Percentiles rank a stretch among this genome's conserved stretches.
phyloP scores from a whole-genome alignment of 2,113 vertebrate species.

The Tapirus terrestris region DNA sequence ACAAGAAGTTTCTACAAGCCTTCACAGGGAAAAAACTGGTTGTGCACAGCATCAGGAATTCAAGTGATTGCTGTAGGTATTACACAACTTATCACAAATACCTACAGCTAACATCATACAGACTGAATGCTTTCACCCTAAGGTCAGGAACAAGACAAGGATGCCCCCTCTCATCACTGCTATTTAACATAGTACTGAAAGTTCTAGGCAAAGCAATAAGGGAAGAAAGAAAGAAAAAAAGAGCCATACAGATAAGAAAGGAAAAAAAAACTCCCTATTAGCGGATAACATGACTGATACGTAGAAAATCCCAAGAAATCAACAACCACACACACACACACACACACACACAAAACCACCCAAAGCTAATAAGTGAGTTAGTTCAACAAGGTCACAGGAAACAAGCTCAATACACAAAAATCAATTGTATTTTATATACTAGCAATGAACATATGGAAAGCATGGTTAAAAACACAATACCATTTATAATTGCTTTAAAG shows the following conservation, averaged over 20 bases:
- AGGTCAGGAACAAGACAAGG: not conserved
- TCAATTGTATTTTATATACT: not conserved
- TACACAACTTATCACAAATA: not conserved
- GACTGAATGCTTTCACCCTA: not conserved
- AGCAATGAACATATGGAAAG: not conserved
- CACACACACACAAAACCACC: not conserved
- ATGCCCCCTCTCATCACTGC: not conserved
- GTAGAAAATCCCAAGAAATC: not conserved
- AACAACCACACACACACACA: not conserved
- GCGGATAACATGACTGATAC: not conserved
- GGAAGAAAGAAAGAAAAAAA: not conserved
- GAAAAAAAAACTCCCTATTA: not conserved
- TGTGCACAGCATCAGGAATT: not conserved
- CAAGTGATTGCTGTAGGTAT: not conserved
- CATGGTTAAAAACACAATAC: not conserved
- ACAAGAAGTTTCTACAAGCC: not conserved
- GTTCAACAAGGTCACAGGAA: not conserved
- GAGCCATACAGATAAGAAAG: not conserved
- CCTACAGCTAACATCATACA: not conserved
- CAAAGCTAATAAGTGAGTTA: not conserved
- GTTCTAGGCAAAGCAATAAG: not conserved
- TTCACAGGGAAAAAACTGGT: not conserved
- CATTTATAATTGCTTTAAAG: not conserved
- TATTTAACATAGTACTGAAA: not conserved
- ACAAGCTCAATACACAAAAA: not conserved